A percentile compares a stretch with the other conserved stretches of the same genome.
Evolutionary conservation across 2,797 vertebrate species (phyloP).

Genomic region (Spheniscus humboldti): DNA sequence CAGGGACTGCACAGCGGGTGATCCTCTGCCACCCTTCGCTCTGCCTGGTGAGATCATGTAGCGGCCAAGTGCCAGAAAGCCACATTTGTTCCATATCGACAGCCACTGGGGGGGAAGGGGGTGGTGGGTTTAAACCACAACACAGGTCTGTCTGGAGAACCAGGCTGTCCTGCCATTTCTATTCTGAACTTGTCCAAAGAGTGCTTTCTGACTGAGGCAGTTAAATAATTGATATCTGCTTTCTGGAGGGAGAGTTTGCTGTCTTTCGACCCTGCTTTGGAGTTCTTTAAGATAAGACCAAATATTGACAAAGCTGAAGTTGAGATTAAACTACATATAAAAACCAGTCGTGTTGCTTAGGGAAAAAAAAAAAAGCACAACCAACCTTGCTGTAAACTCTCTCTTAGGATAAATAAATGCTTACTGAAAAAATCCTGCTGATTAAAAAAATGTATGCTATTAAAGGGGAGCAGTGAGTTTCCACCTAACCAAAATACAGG

Average conservation of each 20-base stretch:
- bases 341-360: neutral
- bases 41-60: neutral
- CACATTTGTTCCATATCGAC: neutral
- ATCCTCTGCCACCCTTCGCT: neutral
- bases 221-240: slow-evolving; percentile 48
- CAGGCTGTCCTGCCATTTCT: neutral
- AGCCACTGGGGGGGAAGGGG: fast-evolving
- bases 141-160: neutral
- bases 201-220: neutral
- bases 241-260: slow-evolving; percentile 40
- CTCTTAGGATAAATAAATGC: neutral
- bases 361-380: neutral
- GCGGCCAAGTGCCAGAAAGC: neutral
- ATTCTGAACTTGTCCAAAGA: neutral
- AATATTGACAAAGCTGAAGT: slow-evolving; percentile 71
- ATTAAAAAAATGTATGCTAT: neutral
- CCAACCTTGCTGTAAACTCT: neutral
- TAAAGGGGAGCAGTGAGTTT: neutral
- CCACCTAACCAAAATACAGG: neutral
- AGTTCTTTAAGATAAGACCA: slow-evolving; percentile 67
- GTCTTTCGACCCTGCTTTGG: slow-evolving; percentile 50
- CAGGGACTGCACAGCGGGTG: neutral
- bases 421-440: neutral
- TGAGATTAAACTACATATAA: slow-evolving; percentile 56
- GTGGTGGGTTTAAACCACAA: neutral